Evolutionary conservation across 2,113 vertebrate genomes (phyloP).

Genomic region (Semicossyphus pulcher): DNA sequence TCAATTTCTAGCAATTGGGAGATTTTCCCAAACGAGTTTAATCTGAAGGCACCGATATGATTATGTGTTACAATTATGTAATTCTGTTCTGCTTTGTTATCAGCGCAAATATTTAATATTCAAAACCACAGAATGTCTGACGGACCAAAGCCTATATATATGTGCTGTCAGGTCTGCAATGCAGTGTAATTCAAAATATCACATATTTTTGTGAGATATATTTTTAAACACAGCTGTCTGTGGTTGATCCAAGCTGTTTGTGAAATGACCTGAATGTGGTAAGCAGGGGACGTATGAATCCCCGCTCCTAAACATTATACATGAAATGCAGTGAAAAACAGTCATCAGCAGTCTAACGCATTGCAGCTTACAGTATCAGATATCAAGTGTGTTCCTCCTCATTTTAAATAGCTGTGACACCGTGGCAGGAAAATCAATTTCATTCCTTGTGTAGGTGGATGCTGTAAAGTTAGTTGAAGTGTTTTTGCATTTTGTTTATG

Average conservation of each 20-base stretch:
- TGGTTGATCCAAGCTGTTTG: conserved; percentile 10
- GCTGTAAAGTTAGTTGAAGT: conserved; percentile 30
- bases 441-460: conserved; percentile 50
- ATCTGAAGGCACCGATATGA: neutral
- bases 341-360: conserved; percentile 9
- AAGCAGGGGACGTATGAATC: conserved; percentile 2
- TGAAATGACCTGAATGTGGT: conserved; percentile 26
- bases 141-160: neutral
- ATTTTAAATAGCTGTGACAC: conserved; percentile 31
- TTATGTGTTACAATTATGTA: too few relatives aligned
- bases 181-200: conserved; percentile 6
- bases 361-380: conserved; percentile 35
- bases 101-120: too few relatives aligned
- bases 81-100: neutral
- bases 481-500: conserved; percentile 19
- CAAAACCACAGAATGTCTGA: neutral
- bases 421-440: conserved; percentile 34
- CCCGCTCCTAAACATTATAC: conserved; percentile 24
- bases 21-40: conserved; percentile 15
- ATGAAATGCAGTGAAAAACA: neutral
- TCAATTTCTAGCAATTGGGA: conserved; percentile 21
- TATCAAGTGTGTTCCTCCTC: neutral
- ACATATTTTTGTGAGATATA: neutral
- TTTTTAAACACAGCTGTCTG: conserved; percentile 25
- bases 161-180: conserved; percentile 11